phyloP scores from a whole-genome alignment of 2,113 vertebrate genomes.

The Reinhardtius hippoglossoides region DNA sequence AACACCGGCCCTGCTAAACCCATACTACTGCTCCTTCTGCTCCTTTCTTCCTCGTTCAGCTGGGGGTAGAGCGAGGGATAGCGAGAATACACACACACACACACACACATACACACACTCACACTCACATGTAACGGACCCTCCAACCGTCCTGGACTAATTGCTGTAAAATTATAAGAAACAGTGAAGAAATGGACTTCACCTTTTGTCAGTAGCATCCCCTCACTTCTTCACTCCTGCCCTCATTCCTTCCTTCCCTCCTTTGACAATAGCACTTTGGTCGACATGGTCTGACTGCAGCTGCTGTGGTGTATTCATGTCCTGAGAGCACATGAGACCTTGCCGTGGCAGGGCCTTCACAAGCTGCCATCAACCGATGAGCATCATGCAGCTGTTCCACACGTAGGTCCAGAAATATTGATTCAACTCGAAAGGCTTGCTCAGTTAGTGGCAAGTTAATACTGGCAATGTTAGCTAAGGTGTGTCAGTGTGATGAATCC shows the following conservation, averaged over 20 bases:
- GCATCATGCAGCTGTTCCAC: background rate
- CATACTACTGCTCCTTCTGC: slow-evolving; percentile 59
- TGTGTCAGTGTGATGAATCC: too few relatives aligned
- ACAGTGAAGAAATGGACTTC: slow-evolving; percentile 68
- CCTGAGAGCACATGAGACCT: background rate
- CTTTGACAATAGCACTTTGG: slow-evolving; percentile 37
- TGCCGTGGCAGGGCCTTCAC: background rate
- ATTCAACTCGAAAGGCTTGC: too few relatives aligned
- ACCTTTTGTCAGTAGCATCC: slow-evolving; percentile 49
- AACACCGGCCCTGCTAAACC: slow-evolving; percentile 24
- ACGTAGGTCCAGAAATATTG: background rate
- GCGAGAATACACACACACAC: slow-evolving; percentile 23
- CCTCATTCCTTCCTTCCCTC: slow-evolving; percentile 19
- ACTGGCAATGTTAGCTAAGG: too few relatives aligned
- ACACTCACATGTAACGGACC: slow-evolving; percentile 47
- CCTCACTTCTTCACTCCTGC: slow-evolving; percentile 7
- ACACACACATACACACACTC: slow-evolving; percentile 26
- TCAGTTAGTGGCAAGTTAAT: too few relatives aligned
- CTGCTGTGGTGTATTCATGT: slow-evolving; percentile 21
- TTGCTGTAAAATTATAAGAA: slow-evolving; percentile 41
- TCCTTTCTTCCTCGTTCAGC: slow-evolving; percentile 59
- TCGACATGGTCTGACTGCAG: slow-evolving; percentile 41
- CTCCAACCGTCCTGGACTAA: slow-evolving; percentile 45
- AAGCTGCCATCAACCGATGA: slow-evolving; percentile 6
- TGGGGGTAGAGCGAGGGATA: slow-evolving; percentile 51